These are phyloP conservation scores for Antheraea yamamai DNA, from an alignment of 2,888 invertebrate genomes.

Conservation along the genomic window DNA sequence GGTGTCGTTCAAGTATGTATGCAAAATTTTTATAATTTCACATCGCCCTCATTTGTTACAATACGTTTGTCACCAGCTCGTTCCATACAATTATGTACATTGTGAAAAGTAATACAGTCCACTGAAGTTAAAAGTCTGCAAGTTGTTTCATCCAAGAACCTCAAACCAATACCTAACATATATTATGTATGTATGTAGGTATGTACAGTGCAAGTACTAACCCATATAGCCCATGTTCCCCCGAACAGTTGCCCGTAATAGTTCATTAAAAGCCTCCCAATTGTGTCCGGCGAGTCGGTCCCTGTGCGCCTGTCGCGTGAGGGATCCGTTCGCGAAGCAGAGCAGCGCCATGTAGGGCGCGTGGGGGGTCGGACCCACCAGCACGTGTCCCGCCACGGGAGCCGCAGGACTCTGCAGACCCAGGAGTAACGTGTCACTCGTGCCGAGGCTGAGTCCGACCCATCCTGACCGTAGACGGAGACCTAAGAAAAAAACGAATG, in stretches of 20 bases:
- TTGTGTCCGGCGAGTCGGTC: slow-evolving; percentile 87
- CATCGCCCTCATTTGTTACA: no score
- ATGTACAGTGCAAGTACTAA: slow-evolving; percentile 47
- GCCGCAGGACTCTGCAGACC: slow-evolving; percentile 86
- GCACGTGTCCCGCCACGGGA: slow-evolving; percentile 90
- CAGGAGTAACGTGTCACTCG: slow-evolving; percentile 95
- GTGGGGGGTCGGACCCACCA: slow-evolving; percentile 91
- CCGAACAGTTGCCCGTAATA: slow-evolving; percentile 90
- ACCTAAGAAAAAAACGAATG: slow-evolving; percentile 67
- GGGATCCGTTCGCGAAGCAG: slow-evolving; percentile 96
- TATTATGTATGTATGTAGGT: no score
- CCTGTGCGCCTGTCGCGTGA: slow-evolving; percentile 92
- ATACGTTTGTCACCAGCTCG: no score
- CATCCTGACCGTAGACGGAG: slow-evolving; percentile 91
- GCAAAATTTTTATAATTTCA: no score
- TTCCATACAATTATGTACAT: no score
- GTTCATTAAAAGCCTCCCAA: slow-evolving; percentile 92
- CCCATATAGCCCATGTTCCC: slow-evolving; percentile 97
- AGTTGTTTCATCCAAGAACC: no score
- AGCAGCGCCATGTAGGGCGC: slow-evolving; percentile 93
- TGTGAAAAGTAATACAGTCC: no score
- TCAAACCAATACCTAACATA: no score
- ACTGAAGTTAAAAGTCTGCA: no score
- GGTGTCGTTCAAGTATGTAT: no score
- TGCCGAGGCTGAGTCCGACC: slow-evolving; percentile 94